Conservation (phyloP, 2,797 vertebrate genomes). For the Sebastes umbrosus region DNA sequence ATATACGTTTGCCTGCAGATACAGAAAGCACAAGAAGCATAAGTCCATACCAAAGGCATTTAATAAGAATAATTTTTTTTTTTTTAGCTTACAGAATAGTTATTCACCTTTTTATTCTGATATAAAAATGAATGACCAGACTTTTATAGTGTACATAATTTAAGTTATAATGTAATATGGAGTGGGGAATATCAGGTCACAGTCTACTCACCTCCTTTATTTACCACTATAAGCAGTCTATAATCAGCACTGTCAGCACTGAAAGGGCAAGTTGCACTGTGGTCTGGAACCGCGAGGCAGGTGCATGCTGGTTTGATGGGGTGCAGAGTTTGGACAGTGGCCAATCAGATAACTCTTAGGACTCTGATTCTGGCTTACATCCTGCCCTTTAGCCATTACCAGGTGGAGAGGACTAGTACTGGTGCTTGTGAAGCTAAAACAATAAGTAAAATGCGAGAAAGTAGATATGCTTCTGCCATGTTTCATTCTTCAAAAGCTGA, state of each 20-base stretch:
- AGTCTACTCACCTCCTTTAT: conserved; percentile 20
- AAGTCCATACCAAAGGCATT: not conserved
- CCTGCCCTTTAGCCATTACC: conserved; percentile 27
- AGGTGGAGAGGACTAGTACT: not conserved
- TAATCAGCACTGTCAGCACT: conserved; percentile 57
- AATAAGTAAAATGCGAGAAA: not conserved
- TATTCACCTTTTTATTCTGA: not conserved
- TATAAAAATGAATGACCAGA: not conserved
- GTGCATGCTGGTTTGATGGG: conserved; percentile 40
- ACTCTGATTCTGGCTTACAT: conserved; percentile 20
- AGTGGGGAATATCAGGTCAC: conserved; percentile 16
- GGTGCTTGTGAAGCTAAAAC: not conserved
- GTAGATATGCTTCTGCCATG: not conserved
- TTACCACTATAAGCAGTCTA: conserved; percentile 11
- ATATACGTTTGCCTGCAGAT: not conserved
- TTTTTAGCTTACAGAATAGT: not conserved
- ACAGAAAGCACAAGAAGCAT: not conserved
- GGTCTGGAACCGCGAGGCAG: conserved; percentile 35
- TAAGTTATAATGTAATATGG: not conserved
- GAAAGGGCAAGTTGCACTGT: conserved; percentile 42
- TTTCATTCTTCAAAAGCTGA: not conserved
- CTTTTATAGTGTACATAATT: not conserved
- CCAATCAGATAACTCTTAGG: conserved; percentile 37
- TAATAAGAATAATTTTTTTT: not conserved
- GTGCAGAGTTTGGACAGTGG: conserved; percentile 44